Conservation (phyloP, 2,888 invertebrate species). For the Hoplodrina blanda region DNA sequence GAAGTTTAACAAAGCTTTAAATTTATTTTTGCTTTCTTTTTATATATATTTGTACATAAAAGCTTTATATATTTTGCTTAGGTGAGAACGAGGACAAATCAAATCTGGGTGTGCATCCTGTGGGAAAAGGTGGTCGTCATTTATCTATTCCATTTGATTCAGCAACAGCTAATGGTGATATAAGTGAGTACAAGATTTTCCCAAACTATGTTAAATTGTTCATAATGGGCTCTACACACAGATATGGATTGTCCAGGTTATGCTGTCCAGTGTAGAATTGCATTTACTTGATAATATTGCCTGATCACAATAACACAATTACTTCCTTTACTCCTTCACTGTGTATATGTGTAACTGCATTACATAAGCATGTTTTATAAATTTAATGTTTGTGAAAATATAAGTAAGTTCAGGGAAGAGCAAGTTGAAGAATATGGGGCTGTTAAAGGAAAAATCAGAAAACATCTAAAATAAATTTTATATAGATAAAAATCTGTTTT, state of each 20-base stretch:
- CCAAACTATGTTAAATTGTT: constrained; percentile 20
- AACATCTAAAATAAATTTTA: neutral
- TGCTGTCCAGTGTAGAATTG: constrained; percentile 4
- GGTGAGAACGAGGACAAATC: constrained; percentile 82
- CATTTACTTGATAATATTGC: neutral
- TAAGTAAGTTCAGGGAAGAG: neutral
- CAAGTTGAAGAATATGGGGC: no score
- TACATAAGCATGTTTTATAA: neutral
- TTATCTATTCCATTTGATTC: constrained; percentile 87
- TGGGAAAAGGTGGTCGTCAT: constrained; percentile 84
- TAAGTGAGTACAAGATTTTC: constrained; percentile 79
- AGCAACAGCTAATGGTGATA: constrained; percentile 83
- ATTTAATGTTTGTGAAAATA: neutral
- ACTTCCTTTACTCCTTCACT: neutral
- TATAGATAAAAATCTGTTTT: neutral
- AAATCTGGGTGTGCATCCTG: constrained; percentile 76
- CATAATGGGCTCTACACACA: constrained; percentile 39
- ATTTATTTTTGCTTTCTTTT: constrained; percentile 1
- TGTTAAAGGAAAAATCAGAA: neutral
- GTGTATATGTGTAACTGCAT: neutral
- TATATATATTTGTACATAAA: constrained; percentile 47
- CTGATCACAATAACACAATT: neutral
- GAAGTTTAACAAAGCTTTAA: neutral
- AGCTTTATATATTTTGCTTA: constrained; percentile 72
- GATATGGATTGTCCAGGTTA: constrained; percentile 51